Evolutionary conservation across 1,140 invertebrate genomes (phyloP).

Genomic region (Cecropterus lyciades): DNA sequence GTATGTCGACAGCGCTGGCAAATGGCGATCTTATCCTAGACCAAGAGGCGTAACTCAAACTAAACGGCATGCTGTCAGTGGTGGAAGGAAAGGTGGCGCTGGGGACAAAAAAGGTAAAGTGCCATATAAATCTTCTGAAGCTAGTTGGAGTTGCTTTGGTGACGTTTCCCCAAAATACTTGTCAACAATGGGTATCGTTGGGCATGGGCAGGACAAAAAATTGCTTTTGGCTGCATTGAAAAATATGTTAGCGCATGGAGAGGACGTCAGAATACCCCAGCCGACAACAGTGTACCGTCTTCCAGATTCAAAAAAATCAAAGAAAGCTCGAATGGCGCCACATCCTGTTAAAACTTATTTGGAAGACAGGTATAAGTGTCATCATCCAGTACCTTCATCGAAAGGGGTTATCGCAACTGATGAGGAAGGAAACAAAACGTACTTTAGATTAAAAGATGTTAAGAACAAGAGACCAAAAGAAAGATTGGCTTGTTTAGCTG

Average conservation of each 20-base stretch:
- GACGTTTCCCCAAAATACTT: constrained; percentile 60
- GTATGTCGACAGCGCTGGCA: constrained; percentile 59
- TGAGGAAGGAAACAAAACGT: constrained; percentile 62
- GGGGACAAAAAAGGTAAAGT: constrained; percentile 41
- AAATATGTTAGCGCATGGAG: constrained; percentile 57
- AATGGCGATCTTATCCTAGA: constrained; percentile 64
- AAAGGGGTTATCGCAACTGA: constrained; percentile 68
- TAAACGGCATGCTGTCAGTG: constrained; percentile 18
- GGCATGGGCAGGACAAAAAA: constrained; percentile 70
- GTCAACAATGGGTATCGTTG: constrained; percentile 68
- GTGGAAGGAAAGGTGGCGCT: constrained; percentile 36
- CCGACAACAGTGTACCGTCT: constrained; percentile 50
- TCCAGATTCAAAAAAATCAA: constrained; percentile 39
- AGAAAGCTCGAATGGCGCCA: constrained; percentile 27
- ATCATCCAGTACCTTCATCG: constrained; percentile 58
- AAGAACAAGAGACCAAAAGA: constrained; percentile 59
- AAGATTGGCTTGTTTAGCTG: constrained; percentile 49
- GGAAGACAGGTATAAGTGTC: constrained; percentile 52
- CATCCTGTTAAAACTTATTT: constrained; percentile 36
- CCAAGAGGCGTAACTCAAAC: constrained; percentile 38
- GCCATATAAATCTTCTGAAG: constrained; percentile 48
- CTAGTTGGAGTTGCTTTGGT: constrained; percentile 72
- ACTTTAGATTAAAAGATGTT: constrained; percentile 56
- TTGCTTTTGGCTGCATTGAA: constrained; percentile 53
- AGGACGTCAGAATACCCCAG: constrained; percentile 63